Conservation (phyloP, 2,888 invertebrate species). For the Drosophila sordidapex region DNA sequence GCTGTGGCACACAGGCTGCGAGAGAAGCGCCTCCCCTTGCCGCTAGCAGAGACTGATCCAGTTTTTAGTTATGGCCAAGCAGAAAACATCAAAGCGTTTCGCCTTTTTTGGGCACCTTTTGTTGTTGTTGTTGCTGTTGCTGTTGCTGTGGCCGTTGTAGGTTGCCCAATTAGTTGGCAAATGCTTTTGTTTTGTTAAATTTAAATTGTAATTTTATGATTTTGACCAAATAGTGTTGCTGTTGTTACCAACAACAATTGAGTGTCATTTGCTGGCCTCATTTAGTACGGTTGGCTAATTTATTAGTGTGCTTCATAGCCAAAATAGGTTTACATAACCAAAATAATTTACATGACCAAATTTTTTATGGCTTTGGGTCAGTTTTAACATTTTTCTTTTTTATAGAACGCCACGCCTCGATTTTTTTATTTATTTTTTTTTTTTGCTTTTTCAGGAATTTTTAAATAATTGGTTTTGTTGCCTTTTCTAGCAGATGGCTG, state of each 20-base stretch:
- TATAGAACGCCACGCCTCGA: not conserved
- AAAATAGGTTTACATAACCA: constrained; percentile 32
- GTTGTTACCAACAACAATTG: constrained; percentile 25
- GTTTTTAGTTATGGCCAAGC: constrained; percentile 53
- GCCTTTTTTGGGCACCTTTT: constrained; percentile 48
- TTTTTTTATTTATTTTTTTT: no score
- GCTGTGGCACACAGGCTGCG: constrained; percentile 44
- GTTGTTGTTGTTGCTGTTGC: constrained; percentile 20
- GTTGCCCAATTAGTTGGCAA: constrained; percentile 74
- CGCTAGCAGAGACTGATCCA: constrained; percentile 34
- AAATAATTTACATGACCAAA: not conserved
- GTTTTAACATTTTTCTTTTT: not conserved
- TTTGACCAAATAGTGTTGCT: constrained; percentile 48
- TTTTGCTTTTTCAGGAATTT: constrained; percentile 5
- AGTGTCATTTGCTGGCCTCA: constrained; percentile 24
- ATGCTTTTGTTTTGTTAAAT: constrained; percentile 58
- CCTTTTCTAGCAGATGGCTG: not conserved
- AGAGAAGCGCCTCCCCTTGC: not conserved
- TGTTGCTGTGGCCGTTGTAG: constrained; percentile 16
- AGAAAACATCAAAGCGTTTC: constrained; percentile 62
- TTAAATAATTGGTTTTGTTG: not conserved
- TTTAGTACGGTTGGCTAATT: constrained; percentile 44
- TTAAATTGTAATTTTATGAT: constrained; percentile 70
- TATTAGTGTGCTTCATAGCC: constrained; percentile 38
- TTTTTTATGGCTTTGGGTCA: not conserved